Evolutionary conservation across 1,140 invertebrate species (phyloP).

Genomic region (Trichonephila clavata): DNA sequence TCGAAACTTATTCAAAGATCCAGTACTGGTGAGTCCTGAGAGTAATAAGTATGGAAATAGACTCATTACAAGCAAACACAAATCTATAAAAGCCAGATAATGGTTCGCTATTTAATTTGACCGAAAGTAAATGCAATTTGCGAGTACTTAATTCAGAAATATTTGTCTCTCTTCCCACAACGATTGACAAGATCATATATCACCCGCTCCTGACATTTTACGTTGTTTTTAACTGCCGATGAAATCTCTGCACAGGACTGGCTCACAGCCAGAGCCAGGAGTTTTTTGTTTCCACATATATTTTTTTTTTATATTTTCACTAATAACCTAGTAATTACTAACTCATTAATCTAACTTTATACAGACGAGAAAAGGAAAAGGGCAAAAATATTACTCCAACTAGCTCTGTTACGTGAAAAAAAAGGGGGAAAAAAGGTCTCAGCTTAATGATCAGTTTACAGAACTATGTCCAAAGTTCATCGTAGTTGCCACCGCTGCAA

Average conservation of each 20-base stretch:
- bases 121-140: constrained; percentile 42
- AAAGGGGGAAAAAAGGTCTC: constrained; percentile 53
- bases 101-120: constrained; percentile 23
- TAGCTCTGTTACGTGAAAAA: constrained; percentile 17
- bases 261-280: constrained; percentile 40
- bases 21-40: neutral
- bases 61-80: neutral
- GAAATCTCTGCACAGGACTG: constrained; percentile 65
- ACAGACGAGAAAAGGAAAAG: constrained; percentile 56
- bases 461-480: constrained; percentile 73
- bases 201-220: constrained; percentile 17
- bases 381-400: constrained; percentile 50
- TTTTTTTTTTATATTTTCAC: constrained; percentile 55
- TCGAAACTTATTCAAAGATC: neutral
- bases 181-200: constrained; percentile 59
- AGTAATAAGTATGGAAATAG: constrained; percentile 23
- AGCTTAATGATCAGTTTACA: constrained; percentile 76
- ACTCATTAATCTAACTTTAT: constrained; percentile 77
- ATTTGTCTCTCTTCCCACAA: constrained; percentile 42
- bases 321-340: constrained; percentile 77
- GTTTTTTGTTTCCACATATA: constrained; percentile 32
- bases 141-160: constrained; percentile 43
- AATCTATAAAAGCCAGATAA: constrained; percentile 26
- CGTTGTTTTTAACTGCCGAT: constrained; percentile 66
- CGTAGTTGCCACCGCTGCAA: constrained; percentile 47